A percentile compares a stretch with the other conserved stretches of the same genome.
phyloP scores from a whole-genome alignment of 37 sponge, comb jelly and placozoan genomes.

The Tethya wilhelma region DNA sequence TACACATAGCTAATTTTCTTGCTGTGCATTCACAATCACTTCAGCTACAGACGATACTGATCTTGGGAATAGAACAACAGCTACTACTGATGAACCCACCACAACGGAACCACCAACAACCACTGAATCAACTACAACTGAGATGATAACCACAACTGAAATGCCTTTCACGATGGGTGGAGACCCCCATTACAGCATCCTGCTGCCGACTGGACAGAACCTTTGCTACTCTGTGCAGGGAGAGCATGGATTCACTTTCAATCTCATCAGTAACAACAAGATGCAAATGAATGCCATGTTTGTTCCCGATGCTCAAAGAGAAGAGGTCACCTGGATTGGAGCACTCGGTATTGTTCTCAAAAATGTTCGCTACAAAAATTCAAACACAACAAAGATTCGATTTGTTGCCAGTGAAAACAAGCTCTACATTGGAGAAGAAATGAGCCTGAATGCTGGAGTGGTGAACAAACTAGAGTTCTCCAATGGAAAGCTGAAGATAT shows the following conservation, averaged over 20 bases:
- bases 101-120: neutral
- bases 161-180: constrained; percentile 22
- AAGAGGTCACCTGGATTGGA: constrained; percentile 48
- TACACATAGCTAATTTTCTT: no score
- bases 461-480: constrained; percentile 9
- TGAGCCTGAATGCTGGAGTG: neutral
- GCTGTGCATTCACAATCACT: no score
- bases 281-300: constrained; percentile 48
- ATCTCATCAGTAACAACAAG: constrained; percentile 36
- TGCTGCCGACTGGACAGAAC: constrained; percentile 21
- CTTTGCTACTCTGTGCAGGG: constrained; percentile 45
- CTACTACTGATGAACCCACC: no score
- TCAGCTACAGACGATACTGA: no score
- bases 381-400: constrained; percentile 12
- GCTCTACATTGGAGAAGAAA: constrained; percentile 8
- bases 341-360: constrained; percentile 29
- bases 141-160: no score
- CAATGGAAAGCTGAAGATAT: constrained; percentile 23
- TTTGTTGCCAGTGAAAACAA: constrained; percentile 16
- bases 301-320: constrained; percentile 9
- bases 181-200: constrained; percentile 50
- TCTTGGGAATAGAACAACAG: no score
- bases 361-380: constrained; percentile 4
- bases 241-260: constrained; percentile 26
- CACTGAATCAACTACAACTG: no score